Conservation (phyloP, 2,888 invertebrate species). For the Drosophila longiperda region DNA sequence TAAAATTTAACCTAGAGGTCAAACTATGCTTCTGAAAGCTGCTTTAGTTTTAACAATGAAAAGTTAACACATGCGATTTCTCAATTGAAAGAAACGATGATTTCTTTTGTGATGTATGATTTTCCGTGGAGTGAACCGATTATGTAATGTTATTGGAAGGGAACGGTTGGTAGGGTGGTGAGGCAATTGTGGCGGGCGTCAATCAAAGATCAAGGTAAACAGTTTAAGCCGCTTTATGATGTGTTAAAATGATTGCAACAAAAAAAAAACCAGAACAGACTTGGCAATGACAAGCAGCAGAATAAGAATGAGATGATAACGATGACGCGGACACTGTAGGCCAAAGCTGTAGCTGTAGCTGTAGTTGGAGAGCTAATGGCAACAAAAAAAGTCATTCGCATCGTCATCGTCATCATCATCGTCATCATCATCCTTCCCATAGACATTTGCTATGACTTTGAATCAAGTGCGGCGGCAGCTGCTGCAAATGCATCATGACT, state of each 20-base stretch:
- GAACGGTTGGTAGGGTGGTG: not conserved
- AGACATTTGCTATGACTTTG: conserved; percentile 46
- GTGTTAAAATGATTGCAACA: conserved; percentile 76
- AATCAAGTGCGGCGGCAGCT: conserved; percentile 55
- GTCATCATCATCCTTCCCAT: conserved; percentile 28
- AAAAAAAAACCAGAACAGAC: conserved; percentile 27
- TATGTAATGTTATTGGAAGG: not conserved
- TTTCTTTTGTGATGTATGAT: conserved; percentile 1
- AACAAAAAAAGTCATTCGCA: conserved; percentile 12
- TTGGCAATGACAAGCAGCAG: conserved; percentile 51
- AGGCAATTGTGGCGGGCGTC: conserved; percentile 8
- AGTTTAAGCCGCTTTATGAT: conserved; percentile 78
- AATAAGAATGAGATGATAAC: conserved; percentile 38
- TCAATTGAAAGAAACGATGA: not conserved
- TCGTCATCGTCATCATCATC: conserved; percentile 24
- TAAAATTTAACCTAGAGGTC: too few relatives aligned
- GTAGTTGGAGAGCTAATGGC: not conserved
- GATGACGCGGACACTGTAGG: conserved; percentile 31
- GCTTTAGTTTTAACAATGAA: not conserved
- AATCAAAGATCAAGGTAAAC: conserved; percentile 50
- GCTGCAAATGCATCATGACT: conserved; percentile 40
- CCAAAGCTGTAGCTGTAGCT: conserved; percentile 3
- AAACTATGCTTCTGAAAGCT: not conserved
- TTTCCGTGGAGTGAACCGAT: conserved; percentile 1
- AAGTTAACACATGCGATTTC: not conserved